phyloP scores from a whole-genome alignment of 2,888 invertebrate genomes.

The Pinctada fucata region DNA sequence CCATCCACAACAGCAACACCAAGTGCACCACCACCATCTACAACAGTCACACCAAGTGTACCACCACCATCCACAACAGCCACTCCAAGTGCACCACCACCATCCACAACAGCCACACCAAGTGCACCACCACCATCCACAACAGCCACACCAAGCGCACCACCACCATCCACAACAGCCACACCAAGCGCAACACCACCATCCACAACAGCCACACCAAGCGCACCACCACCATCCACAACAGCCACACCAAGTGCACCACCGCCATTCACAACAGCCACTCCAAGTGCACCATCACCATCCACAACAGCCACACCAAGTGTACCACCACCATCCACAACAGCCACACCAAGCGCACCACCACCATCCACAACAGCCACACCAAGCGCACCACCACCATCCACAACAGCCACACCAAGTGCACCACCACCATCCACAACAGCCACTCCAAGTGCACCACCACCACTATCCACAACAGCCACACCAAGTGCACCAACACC shows the following conservation, averaged over 20 bases:
- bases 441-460: neutral
- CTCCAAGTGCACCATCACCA: neutral
- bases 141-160: constrained; percentile 1
- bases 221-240: neutral
- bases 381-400: neutral
- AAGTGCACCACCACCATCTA: neutral
- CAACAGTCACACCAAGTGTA: neutral
- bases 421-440: neutral
- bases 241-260: neutral
- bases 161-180: constrained; percentile 1
- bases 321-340: constrained; percentile 1
- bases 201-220: neutral
- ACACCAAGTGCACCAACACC: neutral
- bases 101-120: neutral
- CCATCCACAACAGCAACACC: neutral
- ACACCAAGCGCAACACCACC: neutral
- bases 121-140: neutral
- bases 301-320: neutral
- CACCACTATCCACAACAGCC: neutral
- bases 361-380: constrained; percentile 3
- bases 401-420: constrained; percentile 1
- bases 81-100: neutral
- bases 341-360: neutral
- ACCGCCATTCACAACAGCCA: neutral
- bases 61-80: constrained; percentile 3